phyloP scores from a whole-genome alignment of 2,888 invertebrate species.

The Acronicta psi region DNA sequence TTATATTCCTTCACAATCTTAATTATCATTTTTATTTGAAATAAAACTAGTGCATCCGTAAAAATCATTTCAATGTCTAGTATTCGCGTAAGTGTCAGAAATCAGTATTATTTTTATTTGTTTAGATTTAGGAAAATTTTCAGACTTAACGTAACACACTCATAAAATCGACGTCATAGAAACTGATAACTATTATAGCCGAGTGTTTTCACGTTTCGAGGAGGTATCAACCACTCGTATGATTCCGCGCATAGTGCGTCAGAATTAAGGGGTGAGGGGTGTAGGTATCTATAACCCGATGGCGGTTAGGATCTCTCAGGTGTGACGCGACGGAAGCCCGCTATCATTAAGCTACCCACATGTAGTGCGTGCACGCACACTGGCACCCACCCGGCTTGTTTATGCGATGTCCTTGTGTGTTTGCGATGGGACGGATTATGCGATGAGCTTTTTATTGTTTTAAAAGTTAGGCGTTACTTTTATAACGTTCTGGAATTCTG shows the following conservation, averaged over 20 bases:
- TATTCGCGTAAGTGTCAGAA: too few relatives aligned
- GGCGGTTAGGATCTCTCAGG: slow-evolving; percentile 88
- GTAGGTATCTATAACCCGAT: slow-evolving; percentile 84
- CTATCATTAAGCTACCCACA: slow-evolving; percentile 88
- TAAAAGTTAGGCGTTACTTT: slow-evolving; percentile 8
- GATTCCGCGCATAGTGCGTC: slow-evolving; percentile 57
- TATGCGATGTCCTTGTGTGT: slow-evolving; percentile 63
- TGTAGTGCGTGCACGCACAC: slow-evolving; percentile 72
- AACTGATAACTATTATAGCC: neutral
- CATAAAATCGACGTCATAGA: neutral
- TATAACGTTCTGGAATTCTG: neutral
- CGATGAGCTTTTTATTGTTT: slow-evolving; percentile 61
- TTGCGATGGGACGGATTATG: slow-evolving; percentile 76
- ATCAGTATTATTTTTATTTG: too few relatives aligned
- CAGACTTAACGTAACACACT: too few relatives aligned
- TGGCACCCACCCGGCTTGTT: slow-evolving; percentile 65
- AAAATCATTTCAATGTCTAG: too few relatives aligned
- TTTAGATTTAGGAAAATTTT: too few relatives aligned
- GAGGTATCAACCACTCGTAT: slow-evolving; percentile 36
- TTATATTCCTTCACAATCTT: too few relatives aligned
- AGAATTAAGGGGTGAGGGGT: slow-evolving; percentile 82
- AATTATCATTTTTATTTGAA: too few relatives aligned
- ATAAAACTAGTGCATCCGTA: too few relatives aligned
- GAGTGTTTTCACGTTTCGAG: neutral
- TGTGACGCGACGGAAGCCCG: slow-evolving; percentile 88